Evolutionary conservation across 1,140 invertebrate genomes (phyloP).

Genomic region (Drosophila nebulosa): DNA sequence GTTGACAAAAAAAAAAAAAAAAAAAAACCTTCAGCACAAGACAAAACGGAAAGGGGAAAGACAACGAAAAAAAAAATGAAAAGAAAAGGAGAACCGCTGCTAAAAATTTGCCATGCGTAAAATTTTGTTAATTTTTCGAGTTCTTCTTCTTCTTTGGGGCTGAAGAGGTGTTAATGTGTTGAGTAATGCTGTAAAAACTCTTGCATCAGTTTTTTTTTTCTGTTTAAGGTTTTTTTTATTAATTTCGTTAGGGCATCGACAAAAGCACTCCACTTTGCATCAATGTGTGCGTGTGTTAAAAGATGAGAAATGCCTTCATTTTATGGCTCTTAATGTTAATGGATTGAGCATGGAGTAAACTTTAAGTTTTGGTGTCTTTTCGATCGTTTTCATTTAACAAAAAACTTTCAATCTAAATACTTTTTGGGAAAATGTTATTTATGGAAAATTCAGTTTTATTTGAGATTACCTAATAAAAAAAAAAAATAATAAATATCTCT

Average conservation of each 20-base stretch:
- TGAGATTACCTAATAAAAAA: no score
- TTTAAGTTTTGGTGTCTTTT: no score
- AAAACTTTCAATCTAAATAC: no score
- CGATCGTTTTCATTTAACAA: no score
- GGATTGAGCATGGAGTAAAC: background rate
- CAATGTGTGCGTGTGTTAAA: background rate
- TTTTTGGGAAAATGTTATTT: no score
- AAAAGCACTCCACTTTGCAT: background rate
- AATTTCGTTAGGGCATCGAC: slow-evolving; percentile 19
- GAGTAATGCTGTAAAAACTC: slow-evolving; percentile 28
- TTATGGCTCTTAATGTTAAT: background rate
- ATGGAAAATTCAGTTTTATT: no score
- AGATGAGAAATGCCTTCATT: background rate
- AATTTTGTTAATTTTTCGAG: slow-evolving; percentile 65
- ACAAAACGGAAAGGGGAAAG: background rate
- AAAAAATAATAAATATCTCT: no score
- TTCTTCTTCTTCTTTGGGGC: background rate
- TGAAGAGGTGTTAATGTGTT: slow-evolving; percentile 47
- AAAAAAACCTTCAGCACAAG: background rate
- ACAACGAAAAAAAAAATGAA: background rate
- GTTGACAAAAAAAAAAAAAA: slow-evolving; percentile 40
- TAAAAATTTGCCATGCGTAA: slow-evolving; percentile 70
- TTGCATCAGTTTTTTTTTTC: slow-evolving; percentile 23
- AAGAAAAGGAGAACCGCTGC: slow-evolving; percentile 14
- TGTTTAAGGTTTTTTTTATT: slow-evolving; percentile 6